These are phyloP conservation scores for Calliphora vomitoria DNA, from an alignment of 2,888 invertebrate species.

Conservation along the genomic window DNA sequence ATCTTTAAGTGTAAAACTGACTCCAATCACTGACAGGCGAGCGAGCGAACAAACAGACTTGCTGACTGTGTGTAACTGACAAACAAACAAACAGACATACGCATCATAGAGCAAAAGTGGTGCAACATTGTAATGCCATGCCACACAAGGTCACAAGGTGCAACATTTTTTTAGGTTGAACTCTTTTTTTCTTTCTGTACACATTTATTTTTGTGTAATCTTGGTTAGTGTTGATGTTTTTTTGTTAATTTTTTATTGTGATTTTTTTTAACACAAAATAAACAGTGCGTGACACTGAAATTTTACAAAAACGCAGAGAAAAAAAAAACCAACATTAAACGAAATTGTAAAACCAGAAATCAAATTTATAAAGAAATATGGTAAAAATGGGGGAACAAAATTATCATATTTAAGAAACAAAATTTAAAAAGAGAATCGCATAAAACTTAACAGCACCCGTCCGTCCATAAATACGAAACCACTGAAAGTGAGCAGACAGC, in stretches of 20 bases:
- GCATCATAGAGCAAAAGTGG: constrained; percentile 30
- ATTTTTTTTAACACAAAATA: constrained; percentile 12
- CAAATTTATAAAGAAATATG: constrained; percentile 11
- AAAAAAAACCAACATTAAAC: not conserved
- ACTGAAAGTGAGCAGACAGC: not conserved
- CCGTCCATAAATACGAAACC: not conserved
- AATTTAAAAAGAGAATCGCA: constrained; percentile 14
- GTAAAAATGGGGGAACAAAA: not conserved
- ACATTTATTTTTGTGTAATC: constrained; percentile 20
- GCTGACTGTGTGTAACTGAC: not conserved
- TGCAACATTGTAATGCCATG: constrained; percentile 62
- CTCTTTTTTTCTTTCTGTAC: constrained; percentile 36
- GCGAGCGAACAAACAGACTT: not conserved
- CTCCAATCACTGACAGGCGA: not conserved
- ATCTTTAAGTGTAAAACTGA: not conserved
- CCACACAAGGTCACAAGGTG: constrained; percentile 62
- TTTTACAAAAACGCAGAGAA: constrained; percentile 19
- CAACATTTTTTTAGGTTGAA: constrained; percentile 43
- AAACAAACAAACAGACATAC: not conserved
- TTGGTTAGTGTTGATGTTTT: constrained; percentile 7
- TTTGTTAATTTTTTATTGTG: not conserved
- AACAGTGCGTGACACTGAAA: constrained; percentile 69
- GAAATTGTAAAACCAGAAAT: constrained; percentile 6
- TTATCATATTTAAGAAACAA: not conserved
- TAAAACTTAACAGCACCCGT: not conserved